Evolutionary conservation across 1,140 invertebrate species (phyloP).

Genomic region (Dinothrombium tinctorium): DNA sequence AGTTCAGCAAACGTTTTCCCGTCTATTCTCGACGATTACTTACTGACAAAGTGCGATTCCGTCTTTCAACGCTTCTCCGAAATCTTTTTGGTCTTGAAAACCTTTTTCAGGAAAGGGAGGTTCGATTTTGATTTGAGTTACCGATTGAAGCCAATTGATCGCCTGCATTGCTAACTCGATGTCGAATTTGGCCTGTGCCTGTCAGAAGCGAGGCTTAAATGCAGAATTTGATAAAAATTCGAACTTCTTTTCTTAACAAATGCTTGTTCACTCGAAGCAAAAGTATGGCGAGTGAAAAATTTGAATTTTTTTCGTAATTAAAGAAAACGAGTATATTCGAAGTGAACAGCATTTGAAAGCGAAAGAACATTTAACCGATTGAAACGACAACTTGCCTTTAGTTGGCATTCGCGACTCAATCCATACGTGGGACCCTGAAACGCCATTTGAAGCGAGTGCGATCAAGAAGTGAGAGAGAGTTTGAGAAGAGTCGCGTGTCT

Average conservation of each 20-base stretch:
- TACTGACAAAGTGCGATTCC: conserved; percentile 28
- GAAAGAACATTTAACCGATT: conserved; percentile 10
- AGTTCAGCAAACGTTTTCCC: neutral
- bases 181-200: conserved; percentile 31
- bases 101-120: conserved; percentile 19
- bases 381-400: conserved; percentile 26
- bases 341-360: too few relatives aligned
- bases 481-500: too few relatives aligned
- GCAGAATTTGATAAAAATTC: neutral
- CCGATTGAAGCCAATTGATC: conserved; percentile 25
- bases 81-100: conserved; percentile 24
- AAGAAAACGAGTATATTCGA: too few relatives aligned
- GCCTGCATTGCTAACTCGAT: conserved; percentile 26
- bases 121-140: conserved; percentile 22
- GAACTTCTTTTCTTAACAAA: neutral
- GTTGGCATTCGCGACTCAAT: conserved; percentile 28
- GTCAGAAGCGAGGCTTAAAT: neutral
- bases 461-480: too few relatives aligned
- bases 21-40: conserved; percentile 15
- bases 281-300: neutral
- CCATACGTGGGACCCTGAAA: conserved; percentile 31
- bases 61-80: conserved; percentile 27
- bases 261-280: conserved; percentile 5
- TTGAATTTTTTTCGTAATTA: too few relatives aligned
- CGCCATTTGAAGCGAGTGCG: too few relatives aligned